These are phyloP conservation scores for Sapayoa aenigma DNA, from an alignment of 2,113 vertebrate genomes.

Conservation along the genomic window DNA sequence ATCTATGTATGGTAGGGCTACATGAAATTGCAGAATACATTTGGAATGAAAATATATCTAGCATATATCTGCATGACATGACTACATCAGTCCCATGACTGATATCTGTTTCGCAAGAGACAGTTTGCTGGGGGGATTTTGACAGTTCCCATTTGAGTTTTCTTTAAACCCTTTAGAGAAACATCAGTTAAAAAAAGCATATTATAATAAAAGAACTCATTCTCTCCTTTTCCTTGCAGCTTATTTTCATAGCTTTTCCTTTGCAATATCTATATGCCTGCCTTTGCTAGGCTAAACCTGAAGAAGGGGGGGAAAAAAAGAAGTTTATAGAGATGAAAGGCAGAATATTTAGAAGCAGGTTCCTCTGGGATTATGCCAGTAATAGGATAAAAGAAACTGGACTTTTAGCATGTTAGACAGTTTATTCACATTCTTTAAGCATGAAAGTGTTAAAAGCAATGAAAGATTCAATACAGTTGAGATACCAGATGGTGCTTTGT, in stretches of 20 bases:
- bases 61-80: too few relatives aligned
- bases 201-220: neutral
- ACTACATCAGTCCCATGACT: neutral
- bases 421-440: neutral
- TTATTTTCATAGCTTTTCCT: neutral
- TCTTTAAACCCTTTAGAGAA: neutral
- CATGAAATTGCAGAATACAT: slow-evolving; percentile 7
- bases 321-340: neutral
- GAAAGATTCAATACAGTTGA: neutral
- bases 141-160: neutral
- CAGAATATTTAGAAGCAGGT: neutral
- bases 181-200: neutral
- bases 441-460: neutral
- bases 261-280: neutral
- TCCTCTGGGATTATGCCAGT: neutral
- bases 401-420: neutral
- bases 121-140: neutral
- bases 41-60: slow-evolving; percentile 6
- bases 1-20: neutral
- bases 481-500: neutral
- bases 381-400: neutral
- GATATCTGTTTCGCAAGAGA: neutral
- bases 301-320: neutral
- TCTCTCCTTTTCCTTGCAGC: neutral
- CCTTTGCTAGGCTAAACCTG: neutral